Conservation (phyloP, 2,888 invertebrate genomes). For the Pristionchus japonicus region DNA sequence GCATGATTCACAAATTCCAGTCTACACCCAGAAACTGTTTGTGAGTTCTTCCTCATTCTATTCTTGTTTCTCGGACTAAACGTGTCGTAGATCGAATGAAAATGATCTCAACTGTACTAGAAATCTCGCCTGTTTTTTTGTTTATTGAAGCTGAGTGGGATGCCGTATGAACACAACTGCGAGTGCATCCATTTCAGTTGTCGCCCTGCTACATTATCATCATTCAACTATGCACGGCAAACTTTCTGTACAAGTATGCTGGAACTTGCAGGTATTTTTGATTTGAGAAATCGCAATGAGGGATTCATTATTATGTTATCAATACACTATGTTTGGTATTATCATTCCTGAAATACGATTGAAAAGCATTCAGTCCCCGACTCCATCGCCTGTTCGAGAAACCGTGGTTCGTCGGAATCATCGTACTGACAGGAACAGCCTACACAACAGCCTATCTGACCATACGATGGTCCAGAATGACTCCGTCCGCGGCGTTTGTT, state of each 20-base stretch:
- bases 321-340: no score
- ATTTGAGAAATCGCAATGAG: background rate
- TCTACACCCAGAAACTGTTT: background rate
- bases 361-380: background rate
- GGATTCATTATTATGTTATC: background rate
- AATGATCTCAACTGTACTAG: no score
- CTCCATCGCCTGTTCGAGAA: background rate
- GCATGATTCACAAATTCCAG: background rate
- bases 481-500: background rate
- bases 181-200: no score
- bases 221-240: background rate
- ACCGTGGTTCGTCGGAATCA: background rate
- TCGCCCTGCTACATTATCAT: background rate
- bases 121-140: no score
- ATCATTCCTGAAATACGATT: no score
- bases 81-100: no score
- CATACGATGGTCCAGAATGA: background rate
- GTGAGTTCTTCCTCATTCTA: background rate
- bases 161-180: no score
- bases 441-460: background rate
- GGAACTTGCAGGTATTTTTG: background rate
- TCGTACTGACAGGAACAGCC: background rate
- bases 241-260: background rate
- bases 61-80: background rate
- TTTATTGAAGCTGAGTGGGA: no score